Percentiles rank a stretch among this genome's conserved stretches.
phyloP scores from a whole-genome alignment of 2,113 vertebrate species.

The Drymodes brunneopygia region DNA sequence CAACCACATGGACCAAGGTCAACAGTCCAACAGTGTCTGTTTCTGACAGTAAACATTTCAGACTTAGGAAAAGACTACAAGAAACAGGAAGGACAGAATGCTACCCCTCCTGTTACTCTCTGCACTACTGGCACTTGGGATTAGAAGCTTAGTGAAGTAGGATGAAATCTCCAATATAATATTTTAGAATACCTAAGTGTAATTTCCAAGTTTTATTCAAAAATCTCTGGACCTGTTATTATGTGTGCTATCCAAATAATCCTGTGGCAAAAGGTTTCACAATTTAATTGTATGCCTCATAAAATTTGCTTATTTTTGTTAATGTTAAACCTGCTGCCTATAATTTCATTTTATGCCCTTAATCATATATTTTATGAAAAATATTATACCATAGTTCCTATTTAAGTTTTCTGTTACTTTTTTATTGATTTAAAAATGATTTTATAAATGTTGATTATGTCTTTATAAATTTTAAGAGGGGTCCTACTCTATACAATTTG shows the following conservation, averaged over 20 bases:
- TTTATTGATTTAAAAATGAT: not conserved
- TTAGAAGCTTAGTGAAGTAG: not conserved
- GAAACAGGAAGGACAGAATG: not conserved
- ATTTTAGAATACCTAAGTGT: not conserved
- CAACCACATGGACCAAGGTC: not conserved
- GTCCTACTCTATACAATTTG: too few relatives aligned
- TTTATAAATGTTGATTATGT: too few relatives aligned
- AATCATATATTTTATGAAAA: not conserved
- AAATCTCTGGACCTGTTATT: not conserved
- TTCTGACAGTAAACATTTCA: not conserved
- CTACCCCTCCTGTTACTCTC: not conserved
- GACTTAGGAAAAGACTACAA: not conserved
- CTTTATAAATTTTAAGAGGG: too few relatives aligned
- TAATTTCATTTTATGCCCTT: not conserved
- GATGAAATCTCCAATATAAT: not conserved
- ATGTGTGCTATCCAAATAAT: not conserved
- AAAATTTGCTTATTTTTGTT: not conserved
- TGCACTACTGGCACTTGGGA: not conserved
- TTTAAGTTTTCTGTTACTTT: not conserved
- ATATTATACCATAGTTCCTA: not conserved
- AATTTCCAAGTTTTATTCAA: not conserved
- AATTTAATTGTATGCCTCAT: not conserved
- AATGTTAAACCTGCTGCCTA: not conserved
- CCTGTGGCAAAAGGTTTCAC: not conserved
- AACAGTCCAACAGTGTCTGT: not conserved